Percentiles rank a stretch among this genome's conserved stretches.
Conservation (phyloP, 2,113 vertebrate genomes). For the Nothocercus julius region DNA sequence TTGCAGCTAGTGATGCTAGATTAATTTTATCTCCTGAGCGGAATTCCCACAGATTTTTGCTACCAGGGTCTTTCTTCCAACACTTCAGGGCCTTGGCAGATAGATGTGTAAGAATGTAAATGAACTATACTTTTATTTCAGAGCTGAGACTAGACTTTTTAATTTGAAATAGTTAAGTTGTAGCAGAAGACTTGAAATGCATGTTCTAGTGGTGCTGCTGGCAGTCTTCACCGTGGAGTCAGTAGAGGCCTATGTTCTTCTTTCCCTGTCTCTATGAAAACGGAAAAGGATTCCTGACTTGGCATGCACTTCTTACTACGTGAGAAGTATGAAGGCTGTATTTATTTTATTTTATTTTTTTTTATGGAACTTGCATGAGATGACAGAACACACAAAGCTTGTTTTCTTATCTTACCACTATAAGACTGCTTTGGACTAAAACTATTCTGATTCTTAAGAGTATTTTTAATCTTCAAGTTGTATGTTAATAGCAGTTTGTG, state of each 20-base stretch:
- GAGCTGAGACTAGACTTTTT: background rate
- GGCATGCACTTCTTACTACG: background rate
- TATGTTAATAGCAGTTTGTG: background rate
- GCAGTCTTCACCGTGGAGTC: background rate
- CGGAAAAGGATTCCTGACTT: background rate
- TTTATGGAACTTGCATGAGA: background rate
- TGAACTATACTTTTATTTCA: background rate
- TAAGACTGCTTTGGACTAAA: background rate
- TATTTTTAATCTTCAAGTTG: background rate
- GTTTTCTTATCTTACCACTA: background rate
- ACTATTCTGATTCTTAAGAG: background rate
- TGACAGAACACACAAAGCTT: background rate
- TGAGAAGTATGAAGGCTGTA: background rate
- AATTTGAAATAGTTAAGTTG: background rate
- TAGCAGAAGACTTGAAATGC: background rate
- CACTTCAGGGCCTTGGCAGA: background rate
- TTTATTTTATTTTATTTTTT: background rate
- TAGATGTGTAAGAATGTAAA: background rate
- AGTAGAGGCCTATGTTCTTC: background rate
- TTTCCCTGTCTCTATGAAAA: background rate
- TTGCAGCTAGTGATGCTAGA: rapidly evolving
- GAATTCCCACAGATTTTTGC: background rate
- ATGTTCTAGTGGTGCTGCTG: background rate
- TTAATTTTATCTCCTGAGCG: background rate
- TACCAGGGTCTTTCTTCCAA: background rate